Percentiles rank a stretch among this genome's conserved stretches.
Evolutionary conservation across 2,888 invertebrate species (phyloP).

Genomic region (Helicoverpa assulta): DNA sequence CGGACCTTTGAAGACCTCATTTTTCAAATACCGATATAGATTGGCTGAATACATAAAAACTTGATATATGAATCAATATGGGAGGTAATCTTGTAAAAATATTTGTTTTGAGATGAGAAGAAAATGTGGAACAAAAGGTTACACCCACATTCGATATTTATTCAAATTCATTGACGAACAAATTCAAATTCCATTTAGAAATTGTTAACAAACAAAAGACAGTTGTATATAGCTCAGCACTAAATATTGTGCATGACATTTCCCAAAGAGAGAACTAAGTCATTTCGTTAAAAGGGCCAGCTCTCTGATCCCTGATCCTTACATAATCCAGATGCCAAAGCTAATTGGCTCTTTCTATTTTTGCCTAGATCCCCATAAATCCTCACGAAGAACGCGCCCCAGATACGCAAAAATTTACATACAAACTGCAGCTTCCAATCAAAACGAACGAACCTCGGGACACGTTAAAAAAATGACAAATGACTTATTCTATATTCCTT

Average conservation of each 20-base stretch:
- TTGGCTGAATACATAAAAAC: conserved; percentile 57
- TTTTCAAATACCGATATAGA: conserved; percentile 52
- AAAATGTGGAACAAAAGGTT: background rate
- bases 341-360: conserved; percentile 38
- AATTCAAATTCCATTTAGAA: background rate
- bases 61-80: conserved; percentile 32
- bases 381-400: conserved; percentile 13
- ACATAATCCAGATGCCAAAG: conserved; percentile 16
- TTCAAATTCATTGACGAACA: background rate
- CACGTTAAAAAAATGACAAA: conserved; percentile 56
- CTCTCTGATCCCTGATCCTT: background rate
- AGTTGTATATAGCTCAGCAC: too few relatives aligned
- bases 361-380: conserved; percentile 19
- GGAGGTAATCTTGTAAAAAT: conserved; percentile 11
- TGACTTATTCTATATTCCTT: conserved; percentile 44
- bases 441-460: conserved; percentile 19
- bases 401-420: conserved; percentile 42
- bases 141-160: background rate
- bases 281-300: background rate
- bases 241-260: conserved; percentile 3
- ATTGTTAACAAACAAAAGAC: background rate
- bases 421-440: conserved; percentile 36
- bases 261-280: background rate
- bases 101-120: conserved; percentile 10
- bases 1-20: conserved; percentile 43